Conservation (phyloP, 2,888 invertebrate genomes). For the Cephalotes varians region DNA sequence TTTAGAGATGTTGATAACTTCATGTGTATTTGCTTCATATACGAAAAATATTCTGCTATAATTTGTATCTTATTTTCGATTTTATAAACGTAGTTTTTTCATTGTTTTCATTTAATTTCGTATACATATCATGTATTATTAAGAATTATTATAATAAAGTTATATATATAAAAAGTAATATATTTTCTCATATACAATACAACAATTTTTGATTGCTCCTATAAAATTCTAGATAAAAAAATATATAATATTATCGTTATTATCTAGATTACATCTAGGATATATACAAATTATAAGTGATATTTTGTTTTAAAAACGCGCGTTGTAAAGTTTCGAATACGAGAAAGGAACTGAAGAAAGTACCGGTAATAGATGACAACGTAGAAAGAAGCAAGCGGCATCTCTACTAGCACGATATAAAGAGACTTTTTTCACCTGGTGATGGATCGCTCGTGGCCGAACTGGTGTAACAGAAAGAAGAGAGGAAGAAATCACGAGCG, state of each 20-base stretch:
- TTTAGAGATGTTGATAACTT: slow-evolving; percentile 83
- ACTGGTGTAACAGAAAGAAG: slow-evolving; percentile 73
- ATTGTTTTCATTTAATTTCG: neutral
- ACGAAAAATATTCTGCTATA: neutral
- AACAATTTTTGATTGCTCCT: neutral
- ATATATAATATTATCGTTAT: no score
- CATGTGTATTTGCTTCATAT: slow-evolving; percentile 72
- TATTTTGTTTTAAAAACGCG: slow-evolving; percentile 8
- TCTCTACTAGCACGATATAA: slow-evolving; percentile 69
- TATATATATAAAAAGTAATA: neutral
- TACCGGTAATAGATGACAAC: slow-evolving; percentile 57
- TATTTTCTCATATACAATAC: neutral
- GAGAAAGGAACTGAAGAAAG: slow-evolving; percentile 55
- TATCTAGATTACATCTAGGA: neutral
- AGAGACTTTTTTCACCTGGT: slow-evolving; percentile 72
- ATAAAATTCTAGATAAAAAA: neutral
- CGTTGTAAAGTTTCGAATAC: slow-evolving; percentile 28
- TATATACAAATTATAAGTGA: slow-evolving; percentile 6
- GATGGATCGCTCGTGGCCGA: slow-evolving; percentile 75
- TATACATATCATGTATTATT: neutral
- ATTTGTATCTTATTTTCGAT: slow-evolving; percentile 10
- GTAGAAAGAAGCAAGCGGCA: slow-evolving; percentile 48
- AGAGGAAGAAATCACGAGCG: slow-evolving; percentile 81
- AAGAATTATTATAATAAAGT: neutral
- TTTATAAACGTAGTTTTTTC: neutral